Conservation (phyloP, 2,797 vertebrate species). For the Rousettus madagascariensis region DNA sequence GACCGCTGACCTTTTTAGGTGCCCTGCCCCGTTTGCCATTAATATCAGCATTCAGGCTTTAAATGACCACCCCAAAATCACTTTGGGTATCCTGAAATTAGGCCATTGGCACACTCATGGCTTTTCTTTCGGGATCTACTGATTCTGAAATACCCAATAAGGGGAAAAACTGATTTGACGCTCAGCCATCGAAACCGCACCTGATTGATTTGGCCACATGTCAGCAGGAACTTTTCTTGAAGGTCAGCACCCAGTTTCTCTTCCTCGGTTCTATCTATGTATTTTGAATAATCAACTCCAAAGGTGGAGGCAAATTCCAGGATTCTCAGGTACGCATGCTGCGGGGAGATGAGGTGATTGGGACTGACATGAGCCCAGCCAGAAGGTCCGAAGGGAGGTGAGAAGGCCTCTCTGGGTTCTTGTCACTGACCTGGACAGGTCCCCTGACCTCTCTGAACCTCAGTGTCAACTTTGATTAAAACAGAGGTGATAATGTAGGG, state of each 20-base stretch:
- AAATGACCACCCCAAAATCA: not conserved
- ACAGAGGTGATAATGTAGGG: not conserved
- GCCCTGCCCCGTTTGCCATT: not conserved
- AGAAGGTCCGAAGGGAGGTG: not conserved
- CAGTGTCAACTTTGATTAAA: not conserved
- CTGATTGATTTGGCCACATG: constrained; percentile 7
- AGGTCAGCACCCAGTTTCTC: constrained; percentile 49
- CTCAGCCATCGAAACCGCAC: not conserved
- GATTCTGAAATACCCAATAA: not conserved
- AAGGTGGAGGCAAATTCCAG: not conserved
- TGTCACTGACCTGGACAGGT: not conserved
- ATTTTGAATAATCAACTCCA: constrained; percentile 36
- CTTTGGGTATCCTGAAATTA: not conserved
- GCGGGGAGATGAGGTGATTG: fast-evolving
- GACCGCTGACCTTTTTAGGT: not conserved
- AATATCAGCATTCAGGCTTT: not conserved
- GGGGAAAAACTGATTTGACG: not conserved
- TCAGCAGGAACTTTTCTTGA: not conserved
- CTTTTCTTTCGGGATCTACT: not conserved
- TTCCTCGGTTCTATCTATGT: not conserved
- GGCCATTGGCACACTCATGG: not conserved
- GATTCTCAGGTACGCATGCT: not conserved
- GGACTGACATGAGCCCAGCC: fast-evolving
- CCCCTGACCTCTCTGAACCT: not conserved
- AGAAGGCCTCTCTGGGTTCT: not conserved